These are phyloP conservation scores for Sebastes dallii DNA, from an alignment of 2,797 vertebrate genomes.

Conservation along the genomic window DNA sequence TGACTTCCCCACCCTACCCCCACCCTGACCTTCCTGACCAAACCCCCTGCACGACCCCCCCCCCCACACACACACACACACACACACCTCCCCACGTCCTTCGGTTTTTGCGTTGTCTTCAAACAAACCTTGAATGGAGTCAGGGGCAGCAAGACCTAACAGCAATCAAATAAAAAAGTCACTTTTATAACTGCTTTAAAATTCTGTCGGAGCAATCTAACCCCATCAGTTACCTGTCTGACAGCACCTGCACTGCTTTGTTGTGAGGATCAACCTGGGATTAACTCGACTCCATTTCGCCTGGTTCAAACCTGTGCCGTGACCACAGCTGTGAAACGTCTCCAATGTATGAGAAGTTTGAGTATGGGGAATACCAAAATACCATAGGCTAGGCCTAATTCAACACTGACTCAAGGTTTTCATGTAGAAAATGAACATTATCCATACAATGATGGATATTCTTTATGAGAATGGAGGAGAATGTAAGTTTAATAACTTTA, in stretches of 20 bases:
- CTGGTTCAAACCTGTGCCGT: background rate
- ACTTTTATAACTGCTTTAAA: conserved; percentile 73
- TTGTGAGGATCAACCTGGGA: background rate
- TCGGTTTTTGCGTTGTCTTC: conserved; percentile 36
- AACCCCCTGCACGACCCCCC: conserved; percentile 41
- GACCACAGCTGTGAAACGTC: background rate
- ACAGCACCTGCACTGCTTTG: conserved; percentile 20
- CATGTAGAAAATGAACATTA: background rate
- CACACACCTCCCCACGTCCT: conserved; percentile 5
- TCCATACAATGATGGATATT: background rate
- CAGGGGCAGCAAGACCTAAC: conserved; percentile 36
- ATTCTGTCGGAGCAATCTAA: conserved; percentile 27
- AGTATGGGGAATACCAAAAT: background rate
- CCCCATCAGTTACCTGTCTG: conserved; percentile 42
- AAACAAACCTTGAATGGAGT: conserved; percentile 66
- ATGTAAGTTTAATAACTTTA: background rate
- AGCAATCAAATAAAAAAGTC: conserved; percentile 59
- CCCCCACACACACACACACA: background rate
- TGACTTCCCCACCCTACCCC: conserved; percentile 54
- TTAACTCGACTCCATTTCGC: background rate
- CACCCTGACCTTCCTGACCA: conserved; percentile 25
- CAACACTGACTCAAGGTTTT: background rate
- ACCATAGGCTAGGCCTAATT: background rate
- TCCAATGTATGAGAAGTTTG: background rate
- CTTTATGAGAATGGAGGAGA: background rate